phyloP scores from a whole-genome alignment of 2,113 vertebrate species.

The Chionodraco myersi region DNA sequence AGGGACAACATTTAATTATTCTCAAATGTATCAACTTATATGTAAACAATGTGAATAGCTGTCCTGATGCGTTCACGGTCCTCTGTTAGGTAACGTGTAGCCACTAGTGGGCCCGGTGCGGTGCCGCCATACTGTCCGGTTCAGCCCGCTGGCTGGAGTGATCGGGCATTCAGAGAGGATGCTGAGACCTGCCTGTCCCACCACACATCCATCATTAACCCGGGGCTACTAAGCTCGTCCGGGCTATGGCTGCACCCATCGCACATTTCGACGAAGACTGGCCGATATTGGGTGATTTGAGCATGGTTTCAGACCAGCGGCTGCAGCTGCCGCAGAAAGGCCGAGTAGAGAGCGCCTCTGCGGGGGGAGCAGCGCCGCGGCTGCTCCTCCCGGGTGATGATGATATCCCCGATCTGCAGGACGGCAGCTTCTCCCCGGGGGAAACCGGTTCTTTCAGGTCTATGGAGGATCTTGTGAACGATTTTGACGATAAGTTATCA shows the following conservation, averaged over 20 bases:
- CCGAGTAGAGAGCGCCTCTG: slow-evolving; percentile 50
- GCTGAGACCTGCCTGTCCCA: slow-evolving; percentile 60
- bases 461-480: slow-evolving; percentile 80
- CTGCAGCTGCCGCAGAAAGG: slow-evolving; percentile 69
- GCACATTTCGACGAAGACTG: slow-evolving; percentile 86
- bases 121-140: slow-evolving; percentile 36
- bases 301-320: slow-evolving; percentile 58
- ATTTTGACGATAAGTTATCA: slow-evolving; percentile 86
- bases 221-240: slow-evolving; percentile 49
- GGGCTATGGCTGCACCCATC: slow-evolving; percentile 88
- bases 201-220: slow-evolving; percentile 20
- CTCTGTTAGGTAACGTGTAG: neutral
- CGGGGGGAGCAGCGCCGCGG: slow-evolving; percentile 20
- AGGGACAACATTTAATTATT: no score
- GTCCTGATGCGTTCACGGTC: neutral
- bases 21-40: no score
- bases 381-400: slow-evolving; percentile 48
- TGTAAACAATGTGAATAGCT: neutral
- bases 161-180: slow-evolving; percentile 57
- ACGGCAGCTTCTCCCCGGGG: slow-evolving; percentile 67
- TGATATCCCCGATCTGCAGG: slow-evolving; percentile 58
- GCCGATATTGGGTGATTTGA: slow-evolving; percentile 86
- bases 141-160: slow-evolving; percentile 8
- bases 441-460: slow-evolving; percentile 62
- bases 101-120: slow-evolving; percentile 38